Conservation (phyloP, 2,888 invertebrate species). For the Tinea semifulvella region DNA sequence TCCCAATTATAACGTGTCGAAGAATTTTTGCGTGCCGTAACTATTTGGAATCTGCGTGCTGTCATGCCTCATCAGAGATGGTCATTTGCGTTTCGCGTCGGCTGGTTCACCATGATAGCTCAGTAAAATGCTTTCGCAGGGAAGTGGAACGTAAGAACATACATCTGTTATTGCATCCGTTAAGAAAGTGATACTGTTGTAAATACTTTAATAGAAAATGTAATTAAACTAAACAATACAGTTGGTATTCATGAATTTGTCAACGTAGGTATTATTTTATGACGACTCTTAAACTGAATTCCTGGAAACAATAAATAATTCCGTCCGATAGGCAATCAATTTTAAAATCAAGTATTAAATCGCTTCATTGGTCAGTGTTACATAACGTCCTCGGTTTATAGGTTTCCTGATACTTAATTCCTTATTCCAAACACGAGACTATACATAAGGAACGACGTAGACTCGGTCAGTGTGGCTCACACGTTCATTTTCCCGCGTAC, state of each 20-base stretch:
- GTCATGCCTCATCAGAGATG: conserved; percentile 3
- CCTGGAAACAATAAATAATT: too few species aligned
- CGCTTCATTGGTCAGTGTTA: conserved; percentile 8
- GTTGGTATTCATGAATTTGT: too few species aligned
- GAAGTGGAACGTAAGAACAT: background rate
- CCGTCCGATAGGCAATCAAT: background rate
- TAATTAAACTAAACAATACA: too few species aligned
- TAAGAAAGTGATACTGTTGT: too few species aligned
- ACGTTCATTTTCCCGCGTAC: conserved; percentile 27
- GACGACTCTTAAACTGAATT: too few species aligned
- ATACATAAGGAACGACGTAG: conserved; percentile 18
- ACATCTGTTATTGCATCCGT: too few species aligned
- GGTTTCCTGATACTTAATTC: conserved; percentile 8
- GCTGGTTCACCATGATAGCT: conserved; percentile 5
- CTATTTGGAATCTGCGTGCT: conserved; percentile 5
- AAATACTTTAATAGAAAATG: too few species aligned
- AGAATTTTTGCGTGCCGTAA: background rate
- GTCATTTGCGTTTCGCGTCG: conserved; percentile 15
- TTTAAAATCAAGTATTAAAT: conserved; percentile 1
- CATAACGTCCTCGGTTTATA: conserved; percentile 1
- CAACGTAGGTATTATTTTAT: too few species aligned
- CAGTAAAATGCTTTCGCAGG: background rate
- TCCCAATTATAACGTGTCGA: conserved; percentile 2
- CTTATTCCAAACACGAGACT: background rate
- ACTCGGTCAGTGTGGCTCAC: conserved; percentile 27